phyloP scores from a whole-genome alignment of 1,140 invertebrate species.

The Drosophila ananassae region DNA sequence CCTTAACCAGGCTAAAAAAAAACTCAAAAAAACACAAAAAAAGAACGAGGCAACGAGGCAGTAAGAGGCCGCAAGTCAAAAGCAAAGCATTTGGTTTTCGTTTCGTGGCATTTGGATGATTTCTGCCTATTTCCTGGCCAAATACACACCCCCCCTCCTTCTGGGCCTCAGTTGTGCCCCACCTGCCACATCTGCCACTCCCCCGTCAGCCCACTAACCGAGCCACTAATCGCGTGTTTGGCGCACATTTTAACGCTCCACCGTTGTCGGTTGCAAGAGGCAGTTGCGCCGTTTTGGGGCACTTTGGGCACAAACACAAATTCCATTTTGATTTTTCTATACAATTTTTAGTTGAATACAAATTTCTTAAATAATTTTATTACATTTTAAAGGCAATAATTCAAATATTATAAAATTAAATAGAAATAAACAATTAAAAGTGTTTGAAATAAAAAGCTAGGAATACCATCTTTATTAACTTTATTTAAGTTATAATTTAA shows the following conservation, averaged over 20 bases:
- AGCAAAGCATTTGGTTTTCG: slow-evolving; percentile 61
- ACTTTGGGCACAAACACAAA: background rate
- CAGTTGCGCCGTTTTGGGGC: too few species aligned
- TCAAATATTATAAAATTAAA: too few species aligned
- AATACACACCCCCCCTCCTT: slow-evolving; percentile 4
- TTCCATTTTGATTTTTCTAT: background rate
- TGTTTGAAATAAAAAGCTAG: too few species aligned
- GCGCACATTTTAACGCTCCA: slow-evolving; percentile 72
- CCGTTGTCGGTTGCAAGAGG: slow-evolving; percentile 25
- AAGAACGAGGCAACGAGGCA: background rate
- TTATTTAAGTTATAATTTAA: too few species aligned
- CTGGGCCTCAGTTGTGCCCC: background rate
- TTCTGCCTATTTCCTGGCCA: slow-evolving; percentile 72
- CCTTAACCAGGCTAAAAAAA: slow-evolving; percentile 9
- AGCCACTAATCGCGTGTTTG: slow-evolving; percentile 72
- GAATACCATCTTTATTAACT: too few species aligned
- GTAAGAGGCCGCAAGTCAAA: slow-evolving; percentile 33
- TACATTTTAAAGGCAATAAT: too few species aligned
- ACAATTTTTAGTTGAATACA: background rate
- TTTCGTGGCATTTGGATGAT: slow-evolving; percentile 76
- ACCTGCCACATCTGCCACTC: background rate
- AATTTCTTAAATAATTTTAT: too few species aligned
- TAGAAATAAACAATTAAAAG: too few species aligned
- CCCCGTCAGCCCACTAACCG: slow-evolving; percentile 14
- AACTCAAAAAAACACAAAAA: background rate